A percentile compares a stretch with the other conserved stretches of the same genome.
Evolutionary conservation across 1,140 invertebrate species (phyloP).

Genomic region (Dendroctonus valens): DNA sequence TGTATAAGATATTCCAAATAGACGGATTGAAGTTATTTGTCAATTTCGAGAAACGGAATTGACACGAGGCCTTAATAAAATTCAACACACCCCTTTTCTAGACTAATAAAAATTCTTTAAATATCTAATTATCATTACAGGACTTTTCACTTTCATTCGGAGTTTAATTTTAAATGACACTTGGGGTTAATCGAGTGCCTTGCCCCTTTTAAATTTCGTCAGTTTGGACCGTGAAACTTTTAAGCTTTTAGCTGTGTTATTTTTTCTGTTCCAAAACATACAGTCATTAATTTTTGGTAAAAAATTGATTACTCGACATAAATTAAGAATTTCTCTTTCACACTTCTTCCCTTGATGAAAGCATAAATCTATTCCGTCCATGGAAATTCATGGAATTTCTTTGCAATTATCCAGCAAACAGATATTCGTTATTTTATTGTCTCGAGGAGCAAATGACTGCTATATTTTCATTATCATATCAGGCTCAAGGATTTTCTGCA

Average conservation of each 20-base stretch:
- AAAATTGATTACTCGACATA: no score
- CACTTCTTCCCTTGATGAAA: no score
- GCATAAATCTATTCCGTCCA: no score
- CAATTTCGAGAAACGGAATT: conserved; percentile 20
- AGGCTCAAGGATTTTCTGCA: no score
- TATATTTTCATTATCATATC: no score
- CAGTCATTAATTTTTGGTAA: no score
- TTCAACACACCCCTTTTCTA: conserved; percentile 31
- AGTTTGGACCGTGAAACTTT: conserved; percentile 28
- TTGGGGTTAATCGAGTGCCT: conserved; percentile 36
- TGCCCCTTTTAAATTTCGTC: conserved; percentile 36
- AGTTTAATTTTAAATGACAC: conserved; percentile 37
- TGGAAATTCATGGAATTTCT: no score
- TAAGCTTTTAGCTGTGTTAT: conserved; percentile 29
- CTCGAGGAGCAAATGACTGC: no score
- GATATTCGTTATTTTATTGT: no score
- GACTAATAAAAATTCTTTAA: conserved; percentile 38
- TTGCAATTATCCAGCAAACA: no score
- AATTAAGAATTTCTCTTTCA: no score
- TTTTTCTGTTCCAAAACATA: conserved; percentile 1
- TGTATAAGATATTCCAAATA: not conserved
- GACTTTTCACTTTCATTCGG: conserved; percentile 38
- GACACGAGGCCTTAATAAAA: conserved; percentile 31
- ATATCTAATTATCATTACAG: conserved; percentile 38
- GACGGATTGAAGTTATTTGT: conserved; percentile 6